A percentile compares a stretch with the other conserved stretches of the same genome.
These are phyloP conservation scores for Aphaenogaster ashmeadi DNA, from an alignment of 1,140 invertebrate species.

Conservation along the genomic window DNA sequence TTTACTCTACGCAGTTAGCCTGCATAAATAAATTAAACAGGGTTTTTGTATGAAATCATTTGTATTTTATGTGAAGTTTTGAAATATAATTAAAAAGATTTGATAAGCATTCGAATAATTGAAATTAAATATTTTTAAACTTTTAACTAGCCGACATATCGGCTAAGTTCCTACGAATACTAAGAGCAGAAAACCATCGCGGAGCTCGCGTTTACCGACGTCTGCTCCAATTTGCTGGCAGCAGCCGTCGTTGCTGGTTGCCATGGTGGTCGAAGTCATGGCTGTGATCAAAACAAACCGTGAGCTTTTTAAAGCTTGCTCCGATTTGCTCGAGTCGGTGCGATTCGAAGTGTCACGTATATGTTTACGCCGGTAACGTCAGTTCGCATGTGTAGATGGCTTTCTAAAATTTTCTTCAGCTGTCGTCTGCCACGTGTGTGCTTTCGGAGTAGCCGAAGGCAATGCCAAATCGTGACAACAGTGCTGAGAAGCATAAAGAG, in stretches of 20 bases:
- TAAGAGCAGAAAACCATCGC: not conserved
- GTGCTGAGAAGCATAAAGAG: slow-evolving; percentile 4
- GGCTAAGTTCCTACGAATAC: too few relatives aligned
- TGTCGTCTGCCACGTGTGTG: not conserved
- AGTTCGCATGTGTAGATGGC: not conserved
- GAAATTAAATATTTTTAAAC: too few relatives aligned
- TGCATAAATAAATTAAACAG: too few relatives aligned
- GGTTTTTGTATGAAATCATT: too few relatives aligned
- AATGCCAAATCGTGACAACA: slow-evolving; percentile 42
- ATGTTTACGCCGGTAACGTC: not conserved
- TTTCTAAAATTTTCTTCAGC: not conserved
- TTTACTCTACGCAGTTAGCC: too few relatives aligned
- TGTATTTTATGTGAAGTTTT: too few relatives aligned
- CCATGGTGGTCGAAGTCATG: slow-evolving; percentile 33
- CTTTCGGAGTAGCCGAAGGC: not conserved
- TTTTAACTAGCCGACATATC: too few relatives aligned
- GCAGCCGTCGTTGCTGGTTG: not conserved
- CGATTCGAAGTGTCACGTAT: not conserved
- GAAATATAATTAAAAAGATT: too few relatives aligned
- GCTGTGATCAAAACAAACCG: slow-evolving; percentile 21
- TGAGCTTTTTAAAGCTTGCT: not conserved
- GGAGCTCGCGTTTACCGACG: not conserved
- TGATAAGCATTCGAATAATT: too few relatives aligned
- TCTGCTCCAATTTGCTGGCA: not conserved
- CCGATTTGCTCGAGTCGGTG: not conserved